Evolutionary conservation across 1,140 invertebrate genomes (phyloP), one percentile per base, ranked within the genome.

Genomic region (Psilanteris sp.): DNA sequence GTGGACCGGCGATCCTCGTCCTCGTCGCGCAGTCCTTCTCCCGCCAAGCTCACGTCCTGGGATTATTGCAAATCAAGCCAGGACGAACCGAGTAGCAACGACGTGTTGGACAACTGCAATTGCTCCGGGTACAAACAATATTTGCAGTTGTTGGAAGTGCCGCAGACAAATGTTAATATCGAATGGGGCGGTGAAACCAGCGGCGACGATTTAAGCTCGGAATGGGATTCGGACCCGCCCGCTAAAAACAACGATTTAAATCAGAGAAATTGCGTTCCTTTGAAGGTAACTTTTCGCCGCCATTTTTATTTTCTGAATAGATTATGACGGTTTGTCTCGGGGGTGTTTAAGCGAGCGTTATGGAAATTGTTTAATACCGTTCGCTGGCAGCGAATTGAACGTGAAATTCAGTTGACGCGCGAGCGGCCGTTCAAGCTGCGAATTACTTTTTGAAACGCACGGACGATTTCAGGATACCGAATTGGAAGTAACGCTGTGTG

Each of bases 131-230:
- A 96, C 77, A 93, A 93, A 55, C 93, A 94, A 80, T 95, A 95
- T 89, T 90, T 93, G 72, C 92, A 91, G 9, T 84, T 96, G n/a
- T 82, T 95, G 31, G 91, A 93, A 79, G 93, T 95, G 29, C 93
- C 93, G 0, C 91, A 84, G 15, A 44, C 77, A 7, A 68, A 66
- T 90, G 89, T 87, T 83, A 20, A 59, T 44, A 84, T 91, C 24
- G 95, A 96, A 78, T 96, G 94, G 84, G 93, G 93, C 3, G 93
- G 93, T 4, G 94, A 96, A 81, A 93, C 94, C 7, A 95, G 94
- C 61, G 94, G 93, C 79, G 95, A 96, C 83, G 95, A 96, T 88
- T 90, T 96, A 6, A 95, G 93, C 82, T 96, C 94, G 4, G 95
- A 96, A 81, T 96, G 95, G 94, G 94, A 96, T 82, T 95, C 94